Evolutionary conservation across 2,888 invertebrate species (phyloP).

Genomic region (Rhamnusium bicolor): DNA sequence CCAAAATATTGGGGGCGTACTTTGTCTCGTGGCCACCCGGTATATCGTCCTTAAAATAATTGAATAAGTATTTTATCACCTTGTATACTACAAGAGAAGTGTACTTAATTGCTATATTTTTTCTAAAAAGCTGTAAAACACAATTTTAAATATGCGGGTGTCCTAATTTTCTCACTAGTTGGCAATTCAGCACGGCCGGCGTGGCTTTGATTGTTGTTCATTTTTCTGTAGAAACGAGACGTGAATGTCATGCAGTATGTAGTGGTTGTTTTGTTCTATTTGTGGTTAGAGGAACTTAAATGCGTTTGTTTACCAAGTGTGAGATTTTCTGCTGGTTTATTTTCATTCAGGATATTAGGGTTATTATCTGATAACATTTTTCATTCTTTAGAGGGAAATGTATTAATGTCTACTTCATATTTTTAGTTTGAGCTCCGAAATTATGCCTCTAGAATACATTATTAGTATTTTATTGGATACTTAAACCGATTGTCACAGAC

Average conservation of each 20-base stretch:
- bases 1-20: too few relatives aligned
- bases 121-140: too few relatives aligned
- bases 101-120: too few relatives aligned
- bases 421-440: background rate
- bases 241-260: conserved; percentile 18
- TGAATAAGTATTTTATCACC: too few relatives aligned
- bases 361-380: conserved; percentile 3
- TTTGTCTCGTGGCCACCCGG: too few relatives aligned
- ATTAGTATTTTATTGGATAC: background rate
- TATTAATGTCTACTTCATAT: background rate
- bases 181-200: background rate
- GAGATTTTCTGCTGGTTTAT: conserved; percentile 1
- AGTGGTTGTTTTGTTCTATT: conserved; percentile 20
- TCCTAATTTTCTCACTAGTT: conserved; percentile 11
- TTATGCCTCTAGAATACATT: background rate
- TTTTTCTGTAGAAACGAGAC: conserved; percentile 12
- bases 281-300: conserved; percentile 19
- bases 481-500: background rate
- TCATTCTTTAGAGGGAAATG: background rate
- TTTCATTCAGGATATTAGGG: conserved; percentile 12
- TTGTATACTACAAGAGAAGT: too few relatives aligned
- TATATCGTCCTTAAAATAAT: too few relatives aligned
- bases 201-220: background rate
- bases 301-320: conserved; percentile 20
- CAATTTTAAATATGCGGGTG: too few relatives aligned